phyloP scores from a whole-genome alignment of 2,888 invertebrate species.

The Nemapogon koenigi region DNA sequence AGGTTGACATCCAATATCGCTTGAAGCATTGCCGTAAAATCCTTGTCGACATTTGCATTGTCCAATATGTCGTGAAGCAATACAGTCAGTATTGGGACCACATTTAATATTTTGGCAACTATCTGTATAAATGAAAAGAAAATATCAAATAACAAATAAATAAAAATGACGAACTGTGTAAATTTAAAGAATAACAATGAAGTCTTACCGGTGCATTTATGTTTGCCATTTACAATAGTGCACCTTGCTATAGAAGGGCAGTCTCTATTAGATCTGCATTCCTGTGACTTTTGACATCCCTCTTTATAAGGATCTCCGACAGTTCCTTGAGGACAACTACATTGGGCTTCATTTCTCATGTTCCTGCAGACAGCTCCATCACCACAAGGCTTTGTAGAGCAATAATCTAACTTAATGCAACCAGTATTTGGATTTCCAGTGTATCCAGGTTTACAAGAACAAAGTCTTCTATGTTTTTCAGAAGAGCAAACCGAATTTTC shows the following conservation, averaged over 20 bases:
- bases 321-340: slow-evolving; percentile 77
- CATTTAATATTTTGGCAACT: slow-evolving; percentile 81
- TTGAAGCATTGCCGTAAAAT: slow-evolving; percentile 78
- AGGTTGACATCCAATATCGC: slow-evolving; percentile 77
- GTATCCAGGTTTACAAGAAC: slow-evolving; percentile 86
- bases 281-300: slow-evolving; percentile 82
- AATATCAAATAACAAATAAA: slow-evolving; percentile 3
- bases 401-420: slow-evolving; percentile 80
- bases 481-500: slow-evolving; percentile 86
- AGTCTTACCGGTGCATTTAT: slow-evolving; percentile 76
- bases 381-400: slow-evolving; percentile 79
- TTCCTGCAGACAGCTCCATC: slow-evolving; percentile 83
- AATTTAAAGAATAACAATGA: slow-evolving; percentile 7
- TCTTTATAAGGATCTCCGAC: slow-evolving; percentile 87
- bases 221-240: slow-evolving; percentile 70
- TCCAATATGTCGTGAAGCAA: slow-evolving; percentile 75
- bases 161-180: slow-evolving; percentile 4
- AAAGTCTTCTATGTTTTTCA: slow-evolving; percentile 76
- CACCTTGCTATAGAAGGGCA: slow-evolving; percentile 85
- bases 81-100: slow-evolving; percentile 85
- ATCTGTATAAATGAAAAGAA: slow-evolving; percentile 51
- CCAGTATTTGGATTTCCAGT: slow-evolving; percentile 78
- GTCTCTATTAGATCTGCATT: slow-evolving; percentile 79
- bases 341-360: slow-evolving; percentile 79
- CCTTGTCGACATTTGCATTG: slow-evolving; percentile 81